phyloP scores from a whole-genome alignment of 1,140 invertebrate genomes.

The Eciton burchellii region DNA sequence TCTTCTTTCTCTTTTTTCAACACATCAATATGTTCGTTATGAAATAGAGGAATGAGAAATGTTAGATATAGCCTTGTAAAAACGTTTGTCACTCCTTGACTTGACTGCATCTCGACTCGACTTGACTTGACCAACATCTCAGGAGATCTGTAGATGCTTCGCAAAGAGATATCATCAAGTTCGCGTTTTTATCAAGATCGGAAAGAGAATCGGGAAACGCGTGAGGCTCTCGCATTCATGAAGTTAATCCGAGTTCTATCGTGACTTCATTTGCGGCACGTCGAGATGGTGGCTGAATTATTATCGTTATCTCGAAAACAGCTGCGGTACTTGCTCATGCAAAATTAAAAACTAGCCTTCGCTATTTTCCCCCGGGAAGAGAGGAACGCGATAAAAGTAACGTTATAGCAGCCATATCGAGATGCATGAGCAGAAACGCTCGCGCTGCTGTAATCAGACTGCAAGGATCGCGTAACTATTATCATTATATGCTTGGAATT shows the following conservation, averaged over 20 bases:
- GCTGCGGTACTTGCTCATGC: neutral
- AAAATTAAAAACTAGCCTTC: constrained; percentile 16
- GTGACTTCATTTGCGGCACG: constrained; percentile 32
- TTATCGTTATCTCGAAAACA: constrained; percentile 39
- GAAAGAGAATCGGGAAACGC: constrained; percentile 13
- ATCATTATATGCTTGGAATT: neutral
- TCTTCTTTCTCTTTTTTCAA: neutral
- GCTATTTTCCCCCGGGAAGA: neutral
- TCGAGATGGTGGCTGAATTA: constrained; percentile 29
- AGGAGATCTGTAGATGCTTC: neutral
- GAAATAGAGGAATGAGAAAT: no score
- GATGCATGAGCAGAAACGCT: neutral
- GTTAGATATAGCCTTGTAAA: no score
- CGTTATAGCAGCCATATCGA: neutral
- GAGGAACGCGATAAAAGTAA: constrained; percentile 9
- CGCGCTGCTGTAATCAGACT: neutral
- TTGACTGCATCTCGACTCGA: no score
- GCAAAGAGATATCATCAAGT: neutral
- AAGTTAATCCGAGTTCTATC: constrained; percentile 48
- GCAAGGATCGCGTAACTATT: neutral
- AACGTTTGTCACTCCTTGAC: no score
- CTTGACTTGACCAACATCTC: no score
- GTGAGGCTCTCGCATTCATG: neutral
- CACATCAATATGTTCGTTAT: no score
- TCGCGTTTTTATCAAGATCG: constrained; percentile 14